Conservation (phyloP, 1,140 invertebrate species). For the Drosophila pseudoobscura region DNA sequence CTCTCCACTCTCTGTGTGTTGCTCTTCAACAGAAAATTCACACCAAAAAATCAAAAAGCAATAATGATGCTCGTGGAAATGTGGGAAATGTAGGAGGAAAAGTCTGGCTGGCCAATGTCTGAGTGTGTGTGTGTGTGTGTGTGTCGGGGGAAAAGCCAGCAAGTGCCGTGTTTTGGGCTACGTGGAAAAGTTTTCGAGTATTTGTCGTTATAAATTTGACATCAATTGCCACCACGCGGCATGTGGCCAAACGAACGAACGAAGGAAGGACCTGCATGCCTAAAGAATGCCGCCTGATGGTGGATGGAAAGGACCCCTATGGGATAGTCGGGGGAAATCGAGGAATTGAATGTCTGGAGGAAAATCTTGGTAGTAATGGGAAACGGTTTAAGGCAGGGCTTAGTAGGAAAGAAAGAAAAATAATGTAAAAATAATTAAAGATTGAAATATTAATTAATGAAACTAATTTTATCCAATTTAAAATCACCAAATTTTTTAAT, state of each 20-base stretch:
- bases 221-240: conserved; percentile 67
- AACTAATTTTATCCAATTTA: too few relatives aligned
- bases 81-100: conserved; percentile 50
- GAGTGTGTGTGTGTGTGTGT: neutral
- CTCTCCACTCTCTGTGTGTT: conserved; percentile 13
- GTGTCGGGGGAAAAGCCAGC: neutral
- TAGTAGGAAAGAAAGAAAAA: too few relatives aligned
- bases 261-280: too few relatives aligned
- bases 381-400: too few relatives aligned
- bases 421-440: too few relatives aligned
- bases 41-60: conserved; percentile 79
- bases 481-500: too few relatives aligned
- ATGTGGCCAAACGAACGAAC: conserved; percentile 32
- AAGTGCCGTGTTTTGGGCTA: conserved; percentile 38
- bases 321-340: too few relatives aligned
- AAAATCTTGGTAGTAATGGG: too few relatives aligned
- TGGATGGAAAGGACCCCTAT: too few relatives aligned
- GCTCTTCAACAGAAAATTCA: conserved; percentile 56
- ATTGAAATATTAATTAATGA: too few relatives aligned
- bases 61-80: conserved; percentile 63
- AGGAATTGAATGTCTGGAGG: too few relatives aligned
- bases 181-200: conserved; percentile 62
- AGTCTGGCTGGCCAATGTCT: conserved; percentile 1
- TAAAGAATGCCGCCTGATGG: too few relatives aligned
- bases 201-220: conserved; percentile 79